Base-by-base conservation (phyloP, 2,888 invertebrate genomes). In the Orthosia gracilis region DNA sequence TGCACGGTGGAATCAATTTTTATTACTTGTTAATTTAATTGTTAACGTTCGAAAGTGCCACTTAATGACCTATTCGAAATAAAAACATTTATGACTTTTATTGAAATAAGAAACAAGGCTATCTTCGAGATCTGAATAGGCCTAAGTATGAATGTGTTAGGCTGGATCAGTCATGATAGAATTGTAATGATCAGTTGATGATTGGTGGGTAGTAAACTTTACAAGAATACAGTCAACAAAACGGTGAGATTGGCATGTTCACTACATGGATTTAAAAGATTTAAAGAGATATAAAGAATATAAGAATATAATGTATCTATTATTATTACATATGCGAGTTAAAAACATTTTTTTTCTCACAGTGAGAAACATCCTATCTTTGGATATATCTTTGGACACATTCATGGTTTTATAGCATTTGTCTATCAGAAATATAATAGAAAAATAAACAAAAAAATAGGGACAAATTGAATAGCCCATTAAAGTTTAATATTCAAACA, bases 401-500 rank as follows among this genome's bases (percentile, higher is more conserved):
- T 12, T 40, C 11, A n/a, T 40, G 40, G 26, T 61, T 23, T 26
- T 26, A 45, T 21, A 18, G 4, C 3, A 21, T 18, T 40, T 26
- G 1, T 57, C 21, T 18, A 4, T 52, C 23, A 49, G 4, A 49
- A 40, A 4, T 40, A 0, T 26, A 17, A 40, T 7, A 23, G 7
- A 65, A 55, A 26, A 45, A 54, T 15, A 62, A 23, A 49, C 26
- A 50, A 45, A 26, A 50, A 57, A 26, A 40, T 7, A 40, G 40
- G 1, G 52, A 77, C 26, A 68, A 58, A 47, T 50, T 67, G 21
- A 40, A 65, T 21, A 47, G 23, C 11, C 58, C n/a, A 68, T 31
- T n/a, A 58, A 58, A 23, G 26, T 62, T 69, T 13, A 26, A 55
- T 21, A 54, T 78, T 50, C 4, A 61, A 55, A 23, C 21, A 26